Evolutionary conservation across 2,797 vertebrate species (phyloP).

Genomic region (Dermochelys coriacea): DNA sequence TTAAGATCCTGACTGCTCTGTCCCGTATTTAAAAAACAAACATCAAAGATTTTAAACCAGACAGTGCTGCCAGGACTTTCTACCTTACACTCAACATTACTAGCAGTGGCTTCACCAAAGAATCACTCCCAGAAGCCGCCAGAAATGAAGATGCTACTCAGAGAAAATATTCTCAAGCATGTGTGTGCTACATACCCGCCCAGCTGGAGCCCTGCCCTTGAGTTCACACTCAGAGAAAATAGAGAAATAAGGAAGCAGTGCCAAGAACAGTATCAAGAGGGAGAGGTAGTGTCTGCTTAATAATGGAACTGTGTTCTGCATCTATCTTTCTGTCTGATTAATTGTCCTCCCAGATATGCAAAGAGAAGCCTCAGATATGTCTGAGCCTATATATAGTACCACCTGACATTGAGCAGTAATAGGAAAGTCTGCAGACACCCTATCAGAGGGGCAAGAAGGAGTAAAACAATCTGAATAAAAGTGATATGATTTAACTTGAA

Average conservation of each 20-base stretch:
- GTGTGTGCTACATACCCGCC: neutral
- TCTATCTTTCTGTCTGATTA: neutral
- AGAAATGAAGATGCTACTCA: neutral
- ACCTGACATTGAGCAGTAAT: rapidly evolving
- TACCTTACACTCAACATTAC: neutral
- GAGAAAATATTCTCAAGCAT: neutral
- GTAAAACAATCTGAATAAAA: neutral
- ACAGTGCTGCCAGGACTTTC: neutral
- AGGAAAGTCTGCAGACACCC: neutral
- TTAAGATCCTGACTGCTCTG: neutral
- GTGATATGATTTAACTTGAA: neutral
- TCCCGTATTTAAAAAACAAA: rapidly evolving
- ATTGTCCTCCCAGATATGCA: neutral
- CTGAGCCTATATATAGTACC: rapidly evolving
- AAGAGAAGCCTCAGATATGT: neutral
- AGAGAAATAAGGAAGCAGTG: neutral
- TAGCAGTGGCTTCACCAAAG: neutral
- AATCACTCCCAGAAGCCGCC: neutral
- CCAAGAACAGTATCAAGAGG: neutral
- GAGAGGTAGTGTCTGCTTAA: rapidly evolving
- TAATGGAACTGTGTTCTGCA: neutral
- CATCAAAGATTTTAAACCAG: neutral
- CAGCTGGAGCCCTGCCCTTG: neutral
- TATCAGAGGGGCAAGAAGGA: rapidly evolving
- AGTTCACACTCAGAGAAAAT: neutral